Evolutionary conservation across 2,113 vertebrate genomes (phyloP).

Genomic region (Pterophyllum scalare): DNA sequence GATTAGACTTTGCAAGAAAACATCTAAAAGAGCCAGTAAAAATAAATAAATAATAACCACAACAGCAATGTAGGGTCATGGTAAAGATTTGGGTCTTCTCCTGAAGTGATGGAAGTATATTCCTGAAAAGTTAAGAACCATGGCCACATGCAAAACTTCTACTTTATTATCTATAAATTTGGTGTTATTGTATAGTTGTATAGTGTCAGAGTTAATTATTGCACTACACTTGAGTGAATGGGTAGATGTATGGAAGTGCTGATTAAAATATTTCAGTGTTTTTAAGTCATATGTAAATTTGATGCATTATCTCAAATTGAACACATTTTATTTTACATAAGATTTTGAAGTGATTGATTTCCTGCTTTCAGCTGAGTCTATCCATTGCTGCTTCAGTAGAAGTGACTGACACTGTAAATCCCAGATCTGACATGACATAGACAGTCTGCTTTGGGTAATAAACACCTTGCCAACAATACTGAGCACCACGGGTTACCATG

Average conservation of each 20-base stretch:
- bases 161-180: background rate
- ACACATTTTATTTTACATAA: background rate
- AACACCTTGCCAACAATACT: conserved; percentile 42
- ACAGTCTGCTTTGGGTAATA: conserved; percentile 38
- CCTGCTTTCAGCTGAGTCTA: background rate
- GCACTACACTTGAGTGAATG: background rate
- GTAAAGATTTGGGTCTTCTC: background rate
- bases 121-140: background rate
- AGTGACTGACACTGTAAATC: conserved; percentile 10
- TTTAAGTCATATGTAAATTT: background rate
- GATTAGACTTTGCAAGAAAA: too few relatives aligned
- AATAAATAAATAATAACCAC: too few relatives aligned
- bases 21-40: too few relatives aligned
- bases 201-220: too few relatives aligned
- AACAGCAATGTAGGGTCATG: background rate
- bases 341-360: background rate
- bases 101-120: background rate
- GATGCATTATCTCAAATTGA: background rate
- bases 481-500: conserved; percentile 64
- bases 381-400: background rate
- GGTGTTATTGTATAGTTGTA: background rate
- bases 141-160: background rate
- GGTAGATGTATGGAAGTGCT: accelerated
- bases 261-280: background rate
- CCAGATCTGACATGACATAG: conserved; percentile 46